phyloP scores from a whole-genome alignment of 2,797 vertebrate genomes.

The Syngnathus rostellatus region DNA sequence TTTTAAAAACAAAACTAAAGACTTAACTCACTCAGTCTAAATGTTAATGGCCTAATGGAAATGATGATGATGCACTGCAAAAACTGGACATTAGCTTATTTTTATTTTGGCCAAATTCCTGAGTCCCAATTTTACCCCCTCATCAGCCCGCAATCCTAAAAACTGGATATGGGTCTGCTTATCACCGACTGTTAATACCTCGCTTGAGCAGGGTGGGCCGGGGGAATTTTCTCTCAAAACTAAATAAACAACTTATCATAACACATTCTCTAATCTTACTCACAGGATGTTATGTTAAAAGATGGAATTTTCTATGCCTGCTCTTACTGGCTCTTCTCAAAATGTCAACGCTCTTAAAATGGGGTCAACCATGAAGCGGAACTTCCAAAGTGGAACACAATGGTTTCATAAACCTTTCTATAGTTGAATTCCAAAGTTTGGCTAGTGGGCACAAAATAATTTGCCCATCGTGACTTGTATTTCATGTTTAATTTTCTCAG shows the following conservation, averaged over 20 bases:
- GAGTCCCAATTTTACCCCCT: neutral
- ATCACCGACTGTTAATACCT: neutral
- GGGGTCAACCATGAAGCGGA: neutral
- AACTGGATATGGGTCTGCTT: neutral
- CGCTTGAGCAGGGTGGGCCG: slow-evolving; percentile 47
- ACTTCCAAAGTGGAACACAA: slow-evolving; percentile 13
- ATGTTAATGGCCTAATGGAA: neutral
- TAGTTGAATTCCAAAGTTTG: neutral
- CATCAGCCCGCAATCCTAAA: neutral
- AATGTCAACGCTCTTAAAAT: neutral
- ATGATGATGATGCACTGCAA: neutral
- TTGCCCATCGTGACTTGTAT: neutral
- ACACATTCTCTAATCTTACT: slow-evolving; percentile 33
- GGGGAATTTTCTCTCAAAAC: slow-evolving; percentile 54
- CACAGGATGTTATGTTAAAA: slow-evolving; percentile 25
- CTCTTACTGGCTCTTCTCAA: slow-evolving; percentile 16
- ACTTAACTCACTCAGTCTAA: neutral
- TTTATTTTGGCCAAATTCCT: neutral
- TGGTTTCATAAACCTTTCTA: neutral
- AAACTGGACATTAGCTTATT: neutral
- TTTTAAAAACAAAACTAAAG: too few relatives aligned
- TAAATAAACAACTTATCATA: slow-evolving; percentile 53
- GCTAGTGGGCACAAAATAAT: neutral
- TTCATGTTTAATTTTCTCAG: neutral
- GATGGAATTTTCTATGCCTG: slow-evolving; percentile 7